Percentiles rank a stretch among this genome's conserved stretches.
phyloP scores from a whole-genome alignment of 2,888 invertebrate genomes.

The Digitonthophagus gazella region DNA sequence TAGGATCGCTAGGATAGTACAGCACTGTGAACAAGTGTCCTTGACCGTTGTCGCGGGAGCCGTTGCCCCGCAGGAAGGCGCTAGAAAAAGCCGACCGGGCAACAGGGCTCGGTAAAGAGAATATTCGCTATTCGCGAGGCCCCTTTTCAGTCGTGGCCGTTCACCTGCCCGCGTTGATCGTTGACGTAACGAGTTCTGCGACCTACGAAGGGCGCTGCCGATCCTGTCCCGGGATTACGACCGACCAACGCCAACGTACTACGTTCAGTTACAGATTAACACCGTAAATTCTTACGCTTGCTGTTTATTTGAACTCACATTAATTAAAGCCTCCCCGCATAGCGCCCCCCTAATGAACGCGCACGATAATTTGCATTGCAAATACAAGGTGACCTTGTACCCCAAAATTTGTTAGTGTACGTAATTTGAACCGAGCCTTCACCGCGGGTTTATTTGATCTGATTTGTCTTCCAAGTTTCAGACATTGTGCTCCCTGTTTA shows the following conservation, averaged over 20 bases:
- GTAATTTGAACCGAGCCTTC: neutral
- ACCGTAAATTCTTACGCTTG: neutral
- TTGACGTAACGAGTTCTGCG: constrained; percentile 35
- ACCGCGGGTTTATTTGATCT: neutral
- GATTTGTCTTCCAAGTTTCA: neutral
- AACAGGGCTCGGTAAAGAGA: constrained; percentile 36
- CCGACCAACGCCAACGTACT: too few relatives aligned
- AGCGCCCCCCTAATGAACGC: neutral
- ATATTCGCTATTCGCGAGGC: constrained; percentile 34
- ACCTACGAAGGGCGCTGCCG: constrained; percentile 28
- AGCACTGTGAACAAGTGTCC: constrained; percentile 34
- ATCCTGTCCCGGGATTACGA: neutral
- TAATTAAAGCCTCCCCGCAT: too few relatives aligned
- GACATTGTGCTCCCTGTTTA: neutral
- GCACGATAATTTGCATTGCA: neutral
- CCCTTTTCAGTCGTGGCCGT: constrained; percentile 35
- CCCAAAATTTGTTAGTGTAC: neutral
- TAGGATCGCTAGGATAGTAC: constrained; percentile 29
- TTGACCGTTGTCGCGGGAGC: constrained; percentile 34
- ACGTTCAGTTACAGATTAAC: neutral
- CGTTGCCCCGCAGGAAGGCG: constrained; percentile 34
- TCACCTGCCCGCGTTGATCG: constrained; percentile 36
- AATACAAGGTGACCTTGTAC: neutral
- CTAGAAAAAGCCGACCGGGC: constrained; percentile 36
- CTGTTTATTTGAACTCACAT: too few relatives aligned